Conservation (phyloP, 2,888 invertebrate species). For the Lasioglossum leucozonium region DNA sequence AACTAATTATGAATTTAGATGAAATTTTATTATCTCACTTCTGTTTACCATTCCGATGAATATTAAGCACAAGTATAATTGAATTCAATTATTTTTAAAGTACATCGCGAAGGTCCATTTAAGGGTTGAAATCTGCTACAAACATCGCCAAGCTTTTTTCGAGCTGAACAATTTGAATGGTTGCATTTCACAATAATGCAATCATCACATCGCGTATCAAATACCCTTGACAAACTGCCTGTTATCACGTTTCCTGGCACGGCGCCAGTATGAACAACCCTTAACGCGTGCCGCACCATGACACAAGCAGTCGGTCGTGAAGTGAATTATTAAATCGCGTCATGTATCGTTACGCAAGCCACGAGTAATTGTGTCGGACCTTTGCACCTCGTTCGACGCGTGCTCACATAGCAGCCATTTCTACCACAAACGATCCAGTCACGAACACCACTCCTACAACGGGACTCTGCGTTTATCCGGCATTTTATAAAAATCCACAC, state of each 20-base stretch:
- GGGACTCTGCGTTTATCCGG: not conserved
- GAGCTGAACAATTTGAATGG: not conserved
- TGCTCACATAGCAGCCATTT: not conserved
- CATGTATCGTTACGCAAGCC: conserved; percentile 48
- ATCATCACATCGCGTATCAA: not conserved
- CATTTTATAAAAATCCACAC: conserved; percentile 4
- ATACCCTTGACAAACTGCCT: conserved; percentile 6
- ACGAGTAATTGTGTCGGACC: conserved; percentile 55
- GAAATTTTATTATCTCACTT: not conserved
- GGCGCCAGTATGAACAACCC: conserved; percentile 28
- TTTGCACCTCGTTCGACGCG: conserved; percentile 37
- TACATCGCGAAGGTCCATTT: not conserved
- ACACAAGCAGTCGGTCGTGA: conserved; percentile 36
- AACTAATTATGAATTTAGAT: not conserved
- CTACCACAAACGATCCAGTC: not conserved
- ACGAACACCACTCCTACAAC: not conserved
- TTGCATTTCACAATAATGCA: not conserved
- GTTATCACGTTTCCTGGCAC: conserved; percentile 41
- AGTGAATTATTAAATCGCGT: conserved; percentile 66
- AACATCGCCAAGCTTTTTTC: not conserved
- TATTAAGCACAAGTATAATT: not conserved
- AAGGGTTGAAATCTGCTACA: not conserved
- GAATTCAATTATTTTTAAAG: not conserved
- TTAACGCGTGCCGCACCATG: conserved; percentile 42
- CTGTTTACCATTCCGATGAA: not conserved